Evolutionary conservation across 2,888 invertebrate genomes (phyloP), one percentile per base, ranked within the genome.

Genomic region (Gandaritis pyraliata): DNA sequence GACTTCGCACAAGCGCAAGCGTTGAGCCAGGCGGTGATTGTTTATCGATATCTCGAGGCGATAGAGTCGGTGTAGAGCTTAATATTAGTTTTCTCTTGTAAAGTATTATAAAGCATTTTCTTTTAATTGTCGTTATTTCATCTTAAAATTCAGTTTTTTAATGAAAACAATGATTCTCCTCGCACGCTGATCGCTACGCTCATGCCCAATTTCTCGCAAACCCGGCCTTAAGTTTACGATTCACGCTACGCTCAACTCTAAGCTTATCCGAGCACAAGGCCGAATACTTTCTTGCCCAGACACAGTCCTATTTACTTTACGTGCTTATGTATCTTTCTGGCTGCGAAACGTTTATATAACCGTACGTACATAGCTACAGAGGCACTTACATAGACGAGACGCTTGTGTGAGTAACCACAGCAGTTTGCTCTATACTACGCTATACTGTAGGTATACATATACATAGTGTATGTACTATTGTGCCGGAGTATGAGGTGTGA

Each of bases 391-490:
- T 61, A 62, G 68, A 65, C 59, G 58, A 60, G 62, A 61, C 69
- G 69, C 55, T 65, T 64, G 66, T 65, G 69, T 70, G 70, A 59
- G 64, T 68, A 68, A 68, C 70, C 70, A 66, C 68, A 67, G 61
- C 68, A 65, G 63, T 65, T 64, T 54, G 49, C 58, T 60, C 41
- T 61, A 41, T 61, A 64, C 47, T 61, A 58, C 58, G 49, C 58
- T 60, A 54, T 61, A 63, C 46, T n/a, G n/a, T n/a, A n/a, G n/a
- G n/a, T n/a, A n/a, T n/a, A n/a, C n/a, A n/a, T n/a, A n/a, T n/a
- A n/a, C n/a, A n/a, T n/a, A n/a, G n/a, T n/a, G 50, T 58, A 52
- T 55, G 58, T 45, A 41, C 41, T 55, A 56, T 48, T 63, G 53
- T 55, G 61, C 18, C 64, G 66, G 62, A 64, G 65, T 70, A 63